Evolutionary conservation across 1,140 invertebrate genomes (phyloP), one percentile per base, ranked within the genome.

Genomic region (Hyposmocoma kahamanoa): DNA sequence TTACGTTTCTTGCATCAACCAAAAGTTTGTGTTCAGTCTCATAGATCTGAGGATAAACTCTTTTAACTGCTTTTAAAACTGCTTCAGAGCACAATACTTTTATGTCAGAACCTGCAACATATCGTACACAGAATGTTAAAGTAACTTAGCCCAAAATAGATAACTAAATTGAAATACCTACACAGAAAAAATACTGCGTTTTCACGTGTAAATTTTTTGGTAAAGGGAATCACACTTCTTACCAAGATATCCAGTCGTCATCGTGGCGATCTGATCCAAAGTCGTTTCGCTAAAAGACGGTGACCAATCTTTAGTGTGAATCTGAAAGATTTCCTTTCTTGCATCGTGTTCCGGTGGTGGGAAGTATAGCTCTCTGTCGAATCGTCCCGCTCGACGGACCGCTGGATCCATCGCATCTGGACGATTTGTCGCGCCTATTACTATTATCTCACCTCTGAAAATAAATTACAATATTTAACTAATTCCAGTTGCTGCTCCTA

Each of bases 81-180:
- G 32, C 32, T 15, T 36, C 32, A 2, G 32, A 36, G 9, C 32
- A 36, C 8, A 36, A 17, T 17, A 17, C 32, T 36, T 36, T 36
- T 36, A 36, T 36, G 9, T 36, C 32, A 17, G 32, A 36, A 36
- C 32, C 32, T 36, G 15, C n/a, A 34, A 34, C n/a, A n/a, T n/a
- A n/a, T n/a, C n/a, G n/a, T n/a, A n/a, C n/a, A n/a, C n/a, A n/a
- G n/a, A n/a, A n/a, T n/a, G n/a, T n/a, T n/a, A n/a, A n/a, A n/a
- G n/a, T n/a, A n/a, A n/a, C n/a, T n/a, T n/a, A n/a, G n/a, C n/a
- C n/a, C n/a, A n/a, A n/a, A n/a, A n/a, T n/a, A n/a, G n/a, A n/a
- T n/a, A n/a, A n/a, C n/a, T n/a, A n/a, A n/a, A n/a, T n/a, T n/a
- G n/a, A n/a, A n/a, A n/a, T n/a, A n/a, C n/a, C n/a, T n/a, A n/a